Evolutionary conservation across 2,888 invertebrate species (phyloP).

Genomic region (Chromoteleia sp.): DNA sequence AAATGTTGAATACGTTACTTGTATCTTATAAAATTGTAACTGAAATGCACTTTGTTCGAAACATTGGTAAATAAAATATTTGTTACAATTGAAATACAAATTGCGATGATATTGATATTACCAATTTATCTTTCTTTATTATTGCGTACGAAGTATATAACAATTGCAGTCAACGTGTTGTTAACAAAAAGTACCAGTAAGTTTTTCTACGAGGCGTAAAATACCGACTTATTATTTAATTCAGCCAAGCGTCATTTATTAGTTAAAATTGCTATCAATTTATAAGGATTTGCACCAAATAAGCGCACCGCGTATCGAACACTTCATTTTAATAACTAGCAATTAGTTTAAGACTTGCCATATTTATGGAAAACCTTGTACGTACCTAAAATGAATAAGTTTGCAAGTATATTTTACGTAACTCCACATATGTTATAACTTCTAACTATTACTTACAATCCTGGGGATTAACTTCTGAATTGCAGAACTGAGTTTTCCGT

Average conservation of each 20-base stretch:
- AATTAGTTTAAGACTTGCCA: conserved; percentile 1
- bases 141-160: not conserved
- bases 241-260: conserved; percentile 1
- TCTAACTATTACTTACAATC: conserved; percentile 30
- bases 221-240: not conserved
- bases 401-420: conserved; percentile 26
- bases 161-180: too few relatives aligned
- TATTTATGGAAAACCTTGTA: conserved; percentile 16
- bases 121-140: not conserved
- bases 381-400: too few relatives aligned
- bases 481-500: conserved; percentile 32
- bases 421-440: conserved; percentile 25
- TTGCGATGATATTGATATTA: not conserved
- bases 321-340: not conserved
- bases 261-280: not conserved
- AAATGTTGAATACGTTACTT: conserved; percentile 62
- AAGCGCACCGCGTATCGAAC: too few relatives aligned
- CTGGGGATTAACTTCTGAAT: conserved; percentile 48
- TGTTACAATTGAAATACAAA: conserved; percentile 1
- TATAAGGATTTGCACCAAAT: too few relatives aligned
- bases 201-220: conserved; percentile 7
- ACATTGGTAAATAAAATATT: conserved; percentile 41
- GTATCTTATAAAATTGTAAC: conserved; percentile 42
- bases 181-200: conserved; percentile 5
- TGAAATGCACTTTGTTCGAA: conserved; percentile 34